A percentile compares a stretch with the other conserved stretches of the same genome.
phyloP scores from a whole-genome alignment of 1,140 invertebrate species.

The Drosophila paulistorum region DNA sequence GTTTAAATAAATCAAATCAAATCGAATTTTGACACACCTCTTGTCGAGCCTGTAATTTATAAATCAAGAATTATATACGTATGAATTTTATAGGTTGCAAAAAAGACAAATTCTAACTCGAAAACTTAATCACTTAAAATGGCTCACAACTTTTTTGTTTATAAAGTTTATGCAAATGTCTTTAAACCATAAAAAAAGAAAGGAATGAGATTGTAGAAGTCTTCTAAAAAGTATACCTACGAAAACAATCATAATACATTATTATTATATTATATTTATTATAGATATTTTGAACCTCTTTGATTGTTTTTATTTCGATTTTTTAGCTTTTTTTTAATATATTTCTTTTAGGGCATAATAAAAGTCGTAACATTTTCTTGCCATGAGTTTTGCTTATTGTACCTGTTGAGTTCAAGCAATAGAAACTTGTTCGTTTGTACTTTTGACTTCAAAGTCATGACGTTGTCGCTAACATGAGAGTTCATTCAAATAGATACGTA shows the following conservation, averaged over 20 bases:
- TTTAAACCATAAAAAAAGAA: too few species aligned
- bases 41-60: background rate
- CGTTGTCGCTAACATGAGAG: constrained; percentile 19
- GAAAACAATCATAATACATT: too few species aligned
- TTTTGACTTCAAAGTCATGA: constrained; percentile 27
- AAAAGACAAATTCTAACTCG: background rate
- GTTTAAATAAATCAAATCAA: background rate
- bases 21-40: background rate
- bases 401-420: background rate
- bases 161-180: too few species aligned
- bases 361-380: background rate
- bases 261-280: too few species aligned
- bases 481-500: constrained; percentile 5
- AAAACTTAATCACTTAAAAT: background rate
- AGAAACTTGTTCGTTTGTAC: constrained; percentile 18
- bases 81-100: too few species aligned
- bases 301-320: too few species aligned
- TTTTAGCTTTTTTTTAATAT: too few species aligned
- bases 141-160: background rate
- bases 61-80: background rate
- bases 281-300: too few species aligned
- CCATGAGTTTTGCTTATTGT: background rate
- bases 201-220: too few species aligned
- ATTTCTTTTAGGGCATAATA: background rate
- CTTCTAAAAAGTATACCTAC: too few species aligned